A percentile compares a stretch with the other conserved stretches of the same genome.
Conservation (phyloP, 2,797 vertebrate species). For the Coendou prehensilis region DNA sequence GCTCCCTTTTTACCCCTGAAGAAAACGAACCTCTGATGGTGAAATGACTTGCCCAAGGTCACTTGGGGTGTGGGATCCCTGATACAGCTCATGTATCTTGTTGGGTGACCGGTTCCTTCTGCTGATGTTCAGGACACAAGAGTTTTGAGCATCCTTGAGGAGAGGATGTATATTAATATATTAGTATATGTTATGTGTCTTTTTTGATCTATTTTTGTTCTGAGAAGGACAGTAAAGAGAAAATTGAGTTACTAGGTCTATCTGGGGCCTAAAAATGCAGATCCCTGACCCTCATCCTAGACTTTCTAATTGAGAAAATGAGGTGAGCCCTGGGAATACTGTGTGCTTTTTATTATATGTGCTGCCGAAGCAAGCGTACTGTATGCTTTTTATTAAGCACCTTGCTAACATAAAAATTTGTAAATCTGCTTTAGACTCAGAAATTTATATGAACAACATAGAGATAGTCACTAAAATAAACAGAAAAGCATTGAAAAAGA, state of each 20-base stretch:
- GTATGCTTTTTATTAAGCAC: conserved; percentile 13
- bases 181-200: not conserved
- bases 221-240: not conserved
- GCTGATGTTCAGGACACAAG: not conserved
- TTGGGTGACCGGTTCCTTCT: not conserved
- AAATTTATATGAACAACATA: not conserved
- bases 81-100: not conserved
- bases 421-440: not conserved
- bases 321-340: not conserved
- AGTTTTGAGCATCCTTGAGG: not conserved
- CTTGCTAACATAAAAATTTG: not conserved
- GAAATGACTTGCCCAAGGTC: not conserved
- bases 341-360: not conserved
- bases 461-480: not conserved
- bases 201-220: conserved; percentile 2
- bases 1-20: not conserved
- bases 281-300: not conserved
- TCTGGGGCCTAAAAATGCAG: not conserved
- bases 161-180: not conserved
- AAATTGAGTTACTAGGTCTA: not conserved
- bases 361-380: not conserved
- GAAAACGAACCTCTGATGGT: not conserved
- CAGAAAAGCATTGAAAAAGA: not conserved
- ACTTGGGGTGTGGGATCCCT: not conserved
- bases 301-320: not conserved